These are phyloP conservation scores for Xylota segnis DNA, from an alignment of 2,888 invertebrate species.

Conservation along the genomic window DNA sequence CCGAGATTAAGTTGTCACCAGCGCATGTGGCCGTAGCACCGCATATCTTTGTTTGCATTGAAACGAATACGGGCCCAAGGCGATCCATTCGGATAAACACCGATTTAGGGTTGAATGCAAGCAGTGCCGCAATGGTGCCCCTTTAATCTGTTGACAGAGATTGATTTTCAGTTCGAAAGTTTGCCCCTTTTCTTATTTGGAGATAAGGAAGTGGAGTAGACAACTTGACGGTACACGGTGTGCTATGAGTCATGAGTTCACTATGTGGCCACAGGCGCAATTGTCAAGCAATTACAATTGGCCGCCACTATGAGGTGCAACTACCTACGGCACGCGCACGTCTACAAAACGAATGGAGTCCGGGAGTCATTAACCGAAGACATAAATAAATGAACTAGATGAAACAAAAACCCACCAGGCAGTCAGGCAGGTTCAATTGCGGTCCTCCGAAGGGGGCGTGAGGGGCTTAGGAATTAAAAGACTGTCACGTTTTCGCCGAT, in stretches of 20 bases:
- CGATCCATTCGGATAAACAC: conserved; percentile 25
- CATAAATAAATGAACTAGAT: conserved; percentile 60
- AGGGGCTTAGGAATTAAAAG: conserved; percentile 70
- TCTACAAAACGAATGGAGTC: conserved; percentile 44
- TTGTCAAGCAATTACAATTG: conserved; percentile 43
- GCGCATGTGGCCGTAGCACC: conserved; percentile 27
- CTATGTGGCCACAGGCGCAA: background rate
- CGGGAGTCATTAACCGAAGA: conserved; percentile 64
- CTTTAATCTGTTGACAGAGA: conserved; percentile 56
- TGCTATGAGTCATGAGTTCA: conserved; percentile 31
- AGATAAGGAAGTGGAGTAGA: conserved; percentile 20
- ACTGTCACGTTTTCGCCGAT: conserved; percentile 74
- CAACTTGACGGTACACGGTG: background rate
- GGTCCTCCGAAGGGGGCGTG: conserved; percentile 24
- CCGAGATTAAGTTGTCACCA: conserved; percentile 69
- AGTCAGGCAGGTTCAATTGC: conserved; percentile 58
- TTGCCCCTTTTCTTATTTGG: conserved; percentile 5
- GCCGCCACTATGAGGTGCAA: conserved; percentile 4
- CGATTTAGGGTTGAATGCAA: conserved; percentile 38
- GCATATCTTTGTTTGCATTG: conserved; percentile 54
- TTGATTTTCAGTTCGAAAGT: conserved; percentile 49
- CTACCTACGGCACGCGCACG: conserved; percentile 26
- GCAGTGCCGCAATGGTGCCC: conserved; percentile 6
- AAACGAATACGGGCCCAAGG: conserved; percentile 27
- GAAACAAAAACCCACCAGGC: conserved; percentile 68